These are phyloP conservation scores for Helicoverpa zea DNA, from an alignment of 1,140 invertebrate species.

Conservation along the genomic window DNA sequence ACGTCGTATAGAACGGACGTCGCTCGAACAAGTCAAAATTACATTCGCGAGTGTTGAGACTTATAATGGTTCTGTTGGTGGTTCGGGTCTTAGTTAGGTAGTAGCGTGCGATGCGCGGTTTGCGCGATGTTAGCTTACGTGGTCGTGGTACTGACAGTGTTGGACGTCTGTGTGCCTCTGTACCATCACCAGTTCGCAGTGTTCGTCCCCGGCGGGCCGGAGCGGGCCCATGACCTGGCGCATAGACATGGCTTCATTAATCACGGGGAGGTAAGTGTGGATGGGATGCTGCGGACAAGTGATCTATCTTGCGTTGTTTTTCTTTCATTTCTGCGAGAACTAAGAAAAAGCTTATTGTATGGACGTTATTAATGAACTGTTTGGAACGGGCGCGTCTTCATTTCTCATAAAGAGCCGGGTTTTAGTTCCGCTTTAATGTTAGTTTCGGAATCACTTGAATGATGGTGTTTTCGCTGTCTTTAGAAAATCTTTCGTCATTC, in stretches of 20 bases:
- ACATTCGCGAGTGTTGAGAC: conserved; percentile 48
- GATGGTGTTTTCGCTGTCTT: too few species aligned
- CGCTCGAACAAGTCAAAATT: conserved; percentile 31
- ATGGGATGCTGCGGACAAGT: conserved; percentile 35
- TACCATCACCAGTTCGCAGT: conserved; percentile 90
- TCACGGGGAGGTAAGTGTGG: conserved; percentile 88
- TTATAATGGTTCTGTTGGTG: conserved; percentile 44
- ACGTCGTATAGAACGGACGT: conserved; percentile 63
- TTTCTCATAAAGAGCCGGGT: background rate
- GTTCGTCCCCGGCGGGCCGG: conserved; percentile 87
- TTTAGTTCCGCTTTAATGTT: conserved; percentile 5
- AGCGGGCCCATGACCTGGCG: conserved; percentile 87
- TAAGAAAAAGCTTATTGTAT: conserved; percentile 34
- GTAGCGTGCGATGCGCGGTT: conserved; percentile 75
- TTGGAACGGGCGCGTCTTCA: conserved; percentile 21
- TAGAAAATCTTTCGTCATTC: too few species aligned
- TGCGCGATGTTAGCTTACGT: conserved; percentile 76
- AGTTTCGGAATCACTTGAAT: background rate
- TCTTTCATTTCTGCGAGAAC: conserved; percentile 37
- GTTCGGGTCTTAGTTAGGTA: conserved; percentile 55
- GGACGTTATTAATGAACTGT: conserved; percentile 44
- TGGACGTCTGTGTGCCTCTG: conserved; percentile 79
- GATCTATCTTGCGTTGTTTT: conserved; percentile 48
- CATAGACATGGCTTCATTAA: conserved; percentile 89
- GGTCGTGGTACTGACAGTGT: conserved; percentile 76